Evolutionary conservation across 2,797 vertebrate genomes (phyloP), one percentile per base, ranked within the genome.

Genomic region (Cercopithecus diana): DNA sequence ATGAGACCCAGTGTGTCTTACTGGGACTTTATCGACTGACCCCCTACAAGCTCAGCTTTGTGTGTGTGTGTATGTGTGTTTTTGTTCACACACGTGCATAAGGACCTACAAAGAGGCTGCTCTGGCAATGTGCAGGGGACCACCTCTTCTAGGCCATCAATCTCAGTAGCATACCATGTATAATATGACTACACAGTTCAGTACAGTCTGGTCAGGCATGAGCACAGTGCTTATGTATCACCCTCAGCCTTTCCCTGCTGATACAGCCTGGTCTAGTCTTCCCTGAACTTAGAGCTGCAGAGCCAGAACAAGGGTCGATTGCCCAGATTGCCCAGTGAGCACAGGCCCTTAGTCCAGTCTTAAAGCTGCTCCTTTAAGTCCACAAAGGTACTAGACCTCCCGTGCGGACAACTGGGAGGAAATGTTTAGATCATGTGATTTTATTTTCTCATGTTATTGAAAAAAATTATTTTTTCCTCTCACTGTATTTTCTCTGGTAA

Each of bases 221-320:
- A 67, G 41, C 77, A 30, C 50, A 14, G 33, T 28, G 52, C 61
- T 64, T 88, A 83, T 91, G 93, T 83, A 95, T 96, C 76, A 96
- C 85, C 5, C 33, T 93, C 52, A 81, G 80, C 70, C 67, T 70
- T 61, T 82, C 45, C 12, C 24, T 9, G 24, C 73, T 93, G 61
- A 79, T 13, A 11, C 45, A 64, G 43, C 67, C 48, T 1, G 7
- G 36, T 22, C 90, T 75, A 6, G 39, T 77, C 81, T 85, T 82
- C 76, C 61, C 77, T 95, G 85, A 96, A 85, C 87, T 76, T 72
- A 33, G 43, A 88, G 33, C 55, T 88, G 24, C 67, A 80, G 67
- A 92, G 90, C n/a, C 95, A 95, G 50, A 96, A 93, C 77, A 43
- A 86, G 22, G n/a, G 45, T 76, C 88, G 91, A 52, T 39, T 72